Conservation (phyloP, 35 echinoderm and acorn worm genomes). For the Diadema setosum region DNA sequence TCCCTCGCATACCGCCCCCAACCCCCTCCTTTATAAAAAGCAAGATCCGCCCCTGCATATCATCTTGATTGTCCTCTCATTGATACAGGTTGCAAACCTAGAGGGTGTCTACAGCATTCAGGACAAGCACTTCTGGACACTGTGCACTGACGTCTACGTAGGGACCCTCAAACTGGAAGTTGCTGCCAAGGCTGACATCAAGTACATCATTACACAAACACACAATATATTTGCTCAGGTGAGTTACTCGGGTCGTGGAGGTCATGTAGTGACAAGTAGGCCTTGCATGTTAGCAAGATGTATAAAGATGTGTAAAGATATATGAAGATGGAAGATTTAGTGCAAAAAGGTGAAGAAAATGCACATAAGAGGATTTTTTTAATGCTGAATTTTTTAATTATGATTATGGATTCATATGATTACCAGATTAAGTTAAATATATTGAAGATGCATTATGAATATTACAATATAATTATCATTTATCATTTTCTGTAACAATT, state of each 20-base stretch:
- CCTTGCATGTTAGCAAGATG: not conserved
- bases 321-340: not conserved
- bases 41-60: too few species aligned
- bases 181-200: conserved; percentile 79
- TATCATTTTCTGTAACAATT: too few species aligned
- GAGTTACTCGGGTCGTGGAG: not conserved
- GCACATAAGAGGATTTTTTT: not conserved
- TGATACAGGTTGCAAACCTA: conserved; percentile 62
- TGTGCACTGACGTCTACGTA: conserved; percentile 83
- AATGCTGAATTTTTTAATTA: not conserved
- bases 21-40: too few species aligned
- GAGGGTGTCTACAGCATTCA: conserved; percentile 98
- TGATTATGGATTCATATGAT: too few species aligned
- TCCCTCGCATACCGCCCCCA: too few species aligned
- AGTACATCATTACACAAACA: conserved; percentile 97
- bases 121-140: conserved; percentile 97
- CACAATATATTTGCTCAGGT: conserved; percentile 99
- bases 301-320: not conserved
- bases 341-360: not conserved
- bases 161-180: conserved; percentile 92
- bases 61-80: too few species aligned
- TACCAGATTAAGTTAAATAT: too few species aligned
- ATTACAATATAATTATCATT: too few species aligned
- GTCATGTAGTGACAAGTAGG: not conserved
- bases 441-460: too few species aligned